Percentiles rank a stretch among this genome's conserved stretches.
Conservation (phyloP, 2,113 vertebrate genomes). For the Mesocricetus auratus region DNA sequence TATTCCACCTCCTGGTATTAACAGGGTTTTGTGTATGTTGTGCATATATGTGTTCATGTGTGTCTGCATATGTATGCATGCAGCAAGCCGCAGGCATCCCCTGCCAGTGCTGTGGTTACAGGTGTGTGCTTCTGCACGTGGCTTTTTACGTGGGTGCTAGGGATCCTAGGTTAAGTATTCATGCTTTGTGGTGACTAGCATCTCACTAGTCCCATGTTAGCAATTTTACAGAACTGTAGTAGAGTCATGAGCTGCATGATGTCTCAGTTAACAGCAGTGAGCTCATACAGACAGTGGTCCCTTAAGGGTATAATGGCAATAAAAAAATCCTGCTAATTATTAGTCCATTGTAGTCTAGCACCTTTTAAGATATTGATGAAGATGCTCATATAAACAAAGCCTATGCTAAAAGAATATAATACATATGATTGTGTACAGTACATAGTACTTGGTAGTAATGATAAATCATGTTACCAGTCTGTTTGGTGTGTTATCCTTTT, state of each 20-base stretch:
- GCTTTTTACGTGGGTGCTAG: background rate
- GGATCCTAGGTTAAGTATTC: background rate
- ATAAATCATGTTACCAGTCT: background rate
- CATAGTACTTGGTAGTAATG: background rate
- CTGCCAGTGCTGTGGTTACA: background rate
- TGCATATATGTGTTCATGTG: background rate
- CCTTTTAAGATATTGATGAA: background rate
- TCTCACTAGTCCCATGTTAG: background rate
- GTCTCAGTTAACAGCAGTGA: background rate
- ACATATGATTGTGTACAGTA: background rate
- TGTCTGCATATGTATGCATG: background rate
- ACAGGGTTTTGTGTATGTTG: background rate
- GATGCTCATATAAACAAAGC: background rate
- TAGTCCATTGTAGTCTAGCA: background rate
- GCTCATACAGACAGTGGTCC: background rate
- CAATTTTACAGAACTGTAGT: background rate
- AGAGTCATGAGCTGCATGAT: background rate
- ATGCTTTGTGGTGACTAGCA: background rate
- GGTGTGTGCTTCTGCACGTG: background rate
- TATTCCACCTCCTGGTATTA: background rate
- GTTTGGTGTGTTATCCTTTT: background rate
- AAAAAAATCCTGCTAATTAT: background rate
- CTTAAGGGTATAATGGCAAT: background rate
- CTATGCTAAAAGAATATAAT: background rate
- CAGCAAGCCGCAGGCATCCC: background rate